Evolutionary conservation across 2,888 invertebrate genomes (phyloP).

Genomic region (Auanema sp.): DNA sequence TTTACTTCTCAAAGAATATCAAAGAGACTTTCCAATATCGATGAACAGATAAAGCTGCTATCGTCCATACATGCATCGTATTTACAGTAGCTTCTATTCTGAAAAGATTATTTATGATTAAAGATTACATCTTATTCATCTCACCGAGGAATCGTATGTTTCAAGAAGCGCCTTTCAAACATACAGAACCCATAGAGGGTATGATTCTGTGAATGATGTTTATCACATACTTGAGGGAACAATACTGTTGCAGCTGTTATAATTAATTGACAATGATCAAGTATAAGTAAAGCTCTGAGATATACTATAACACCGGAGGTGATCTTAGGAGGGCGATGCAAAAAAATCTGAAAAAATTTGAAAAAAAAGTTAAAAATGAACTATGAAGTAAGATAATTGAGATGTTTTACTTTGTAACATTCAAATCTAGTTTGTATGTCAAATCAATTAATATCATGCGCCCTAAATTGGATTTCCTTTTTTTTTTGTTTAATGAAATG

Average conservation of each 20-base stretch:
- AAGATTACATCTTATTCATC: background rate
- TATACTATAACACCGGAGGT: slow-evolving; percentile 63
- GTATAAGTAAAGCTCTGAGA: slow-evolving; percentile 57
- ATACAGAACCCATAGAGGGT: slow-evolving; percentile 52
- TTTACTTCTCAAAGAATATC: too few species aligned
- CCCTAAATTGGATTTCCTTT: too few species aligned
- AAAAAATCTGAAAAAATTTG: slow-evolving; percentile 50
- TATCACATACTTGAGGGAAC: slow-evolving; percentile 42
- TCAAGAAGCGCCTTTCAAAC: slow-evolving; percentile 57
- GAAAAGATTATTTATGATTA: slow-evolving; percentile 19
- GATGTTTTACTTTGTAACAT: too few species aligned
- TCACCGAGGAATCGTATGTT: slow-evolving; percentile 53
- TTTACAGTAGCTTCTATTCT: slow-evolving; percentile 56
- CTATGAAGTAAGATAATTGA: slow-evolving; percentile 1
- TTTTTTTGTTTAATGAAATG: too few species aligned
- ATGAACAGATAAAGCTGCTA: slow-evolving; percentile 59
- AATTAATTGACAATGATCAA: slow-evolving; percentile 57
- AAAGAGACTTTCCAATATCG: slow-evolving; percentile 61
- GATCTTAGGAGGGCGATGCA: slow-evolving; percentile 62
- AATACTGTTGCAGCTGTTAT: slow-evolving; percentile 42
- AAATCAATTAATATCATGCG: background rate
- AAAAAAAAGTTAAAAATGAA: background rate
- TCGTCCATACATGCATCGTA: slow-evolving; percentile 62
- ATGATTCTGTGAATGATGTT: slow-evolving; percentile 37
- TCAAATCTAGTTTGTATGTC: background rate